Evolutionary conservation across 2,113 vertebrate species (phyloP).

Genomic region (Salminus brasiliensis): DNA sequence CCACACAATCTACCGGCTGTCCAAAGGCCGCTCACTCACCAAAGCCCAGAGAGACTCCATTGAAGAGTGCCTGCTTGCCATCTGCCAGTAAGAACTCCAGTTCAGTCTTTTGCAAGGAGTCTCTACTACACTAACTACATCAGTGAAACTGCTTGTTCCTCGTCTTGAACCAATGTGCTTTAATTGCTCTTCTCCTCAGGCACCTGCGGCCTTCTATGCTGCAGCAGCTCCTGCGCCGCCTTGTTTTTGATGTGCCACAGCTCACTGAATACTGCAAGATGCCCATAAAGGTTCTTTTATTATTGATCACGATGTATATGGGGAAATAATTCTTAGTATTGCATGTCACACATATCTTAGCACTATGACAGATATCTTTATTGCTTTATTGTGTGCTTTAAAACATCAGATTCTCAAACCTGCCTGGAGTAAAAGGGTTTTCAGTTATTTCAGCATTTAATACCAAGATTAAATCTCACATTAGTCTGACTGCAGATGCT

Average conservation of each 20-base stretch:
- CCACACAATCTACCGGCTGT: conserved; percentile 94
- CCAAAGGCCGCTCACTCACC: conserved; percentile 95
- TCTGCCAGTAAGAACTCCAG: conserved; percentile 87
- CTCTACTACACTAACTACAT: not conserved
- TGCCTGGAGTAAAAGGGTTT: too few relatives aligned
- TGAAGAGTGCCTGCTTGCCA: conserved; percentile 92
- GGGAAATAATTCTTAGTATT: not conserved
- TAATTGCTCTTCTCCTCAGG: conserved; percentile 65
- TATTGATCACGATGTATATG: not conserved
- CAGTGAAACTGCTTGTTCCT: not conserved
- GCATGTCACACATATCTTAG: too few relatives aligned
- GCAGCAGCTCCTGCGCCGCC: conserved; percentile 90
- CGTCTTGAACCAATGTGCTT: not conserved
- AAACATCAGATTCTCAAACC: too few relatives aligned
- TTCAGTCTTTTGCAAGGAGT: not conserved
- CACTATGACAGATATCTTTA: too few relatives aligned
- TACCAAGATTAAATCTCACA: too few relatives aligned
- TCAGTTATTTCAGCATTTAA: too few relatives aligned
- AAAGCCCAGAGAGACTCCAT: conserved; percentile 96
- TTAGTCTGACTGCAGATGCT: too few relatives aligned
- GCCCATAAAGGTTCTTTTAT: conserved; percentile 77
- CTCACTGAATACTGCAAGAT: conserved; percentile 95
- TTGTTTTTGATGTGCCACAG: conserved; percentile 94
- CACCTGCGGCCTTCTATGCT: conserved; percentile 94
- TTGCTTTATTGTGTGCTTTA: too few relatives aligned